A percentile compares a stretch with the other conserved stretches of the same genome.
Evolutionary conservation across 2,113 vertebrate species (phyloP).

Genomic region (Cynocephalus volans): DNA sequence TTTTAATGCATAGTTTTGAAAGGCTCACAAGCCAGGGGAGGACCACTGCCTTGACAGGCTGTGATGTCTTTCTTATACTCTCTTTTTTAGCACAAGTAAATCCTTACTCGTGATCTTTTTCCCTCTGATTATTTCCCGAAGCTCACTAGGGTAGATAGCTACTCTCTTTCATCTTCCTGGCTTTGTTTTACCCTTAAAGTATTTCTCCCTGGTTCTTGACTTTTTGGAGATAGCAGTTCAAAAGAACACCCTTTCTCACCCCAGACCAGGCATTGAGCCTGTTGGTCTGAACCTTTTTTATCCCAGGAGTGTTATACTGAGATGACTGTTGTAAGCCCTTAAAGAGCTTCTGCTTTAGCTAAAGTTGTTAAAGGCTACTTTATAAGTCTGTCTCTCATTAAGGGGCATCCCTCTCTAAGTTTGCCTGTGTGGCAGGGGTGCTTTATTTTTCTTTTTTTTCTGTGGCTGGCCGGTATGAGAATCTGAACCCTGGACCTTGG

Average conservation of each 20-base stretch:
- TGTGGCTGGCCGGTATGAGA: too few species aligned
- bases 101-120: not conserved
- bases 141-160: not conserved
- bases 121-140: not conserved
- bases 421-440: not conserved
- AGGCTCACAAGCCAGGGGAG: not conserved
- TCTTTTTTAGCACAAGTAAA: too few species aligned
- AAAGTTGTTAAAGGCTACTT: not conserved
- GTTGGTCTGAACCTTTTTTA: not conserved
- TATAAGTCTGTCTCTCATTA: not conserved
- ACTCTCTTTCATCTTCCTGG: not conserved
- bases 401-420: not conserved
- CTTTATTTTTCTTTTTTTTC: not conserved
- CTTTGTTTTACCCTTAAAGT: not conserved
- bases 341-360: not conserved
- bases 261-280: not conserved
- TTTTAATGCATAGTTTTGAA: not conserved
- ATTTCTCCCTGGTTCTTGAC: slow-evolving; percentile 2
- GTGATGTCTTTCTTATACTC: not conserved
- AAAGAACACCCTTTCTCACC: slow-evolving; percentile 22
- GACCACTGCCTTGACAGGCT: not conserved
- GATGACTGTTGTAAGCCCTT: not conserved
- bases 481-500: too few species aligned
- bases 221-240: not conserved
- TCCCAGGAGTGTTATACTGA: not conserved